A percentile compares a stretch with the other conserved stretches of the same genome.
Conservation (phyloP, 2,797 vertebrate genomes). For the Balearica regulorum region DNA sequence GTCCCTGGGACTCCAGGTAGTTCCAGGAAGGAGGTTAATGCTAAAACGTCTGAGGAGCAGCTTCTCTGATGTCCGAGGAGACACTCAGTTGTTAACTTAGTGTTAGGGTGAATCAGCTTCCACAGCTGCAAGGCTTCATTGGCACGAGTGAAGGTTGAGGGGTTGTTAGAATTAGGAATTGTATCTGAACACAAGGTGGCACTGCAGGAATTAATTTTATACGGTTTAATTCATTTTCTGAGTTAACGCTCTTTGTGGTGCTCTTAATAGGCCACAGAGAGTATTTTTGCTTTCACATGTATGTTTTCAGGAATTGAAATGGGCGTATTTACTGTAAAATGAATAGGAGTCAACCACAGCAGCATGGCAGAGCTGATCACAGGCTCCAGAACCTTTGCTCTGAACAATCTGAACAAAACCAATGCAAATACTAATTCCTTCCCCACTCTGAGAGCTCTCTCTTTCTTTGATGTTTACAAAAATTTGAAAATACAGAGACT, state of each 20-base stretch:
- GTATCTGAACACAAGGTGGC: slow-evolving; percentile 62
- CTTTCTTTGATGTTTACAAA: background rate
- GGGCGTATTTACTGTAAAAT: background rate
- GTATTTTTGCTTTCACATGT: background rate
- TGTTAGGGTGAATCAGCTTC: background rate
- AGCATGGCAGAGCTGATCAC: background rate
- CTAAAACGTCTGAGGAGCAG: background rate
- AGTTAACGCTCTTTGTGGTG: background rate
- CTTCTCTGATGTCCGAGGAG: background rate
- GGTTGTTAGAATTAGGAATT: background rate
- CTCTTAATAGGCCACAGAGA: background rate
- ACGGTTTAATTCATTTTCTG: background rate
- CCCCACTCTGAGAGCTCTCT: background rate
- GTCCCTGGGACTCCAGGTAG: background rate
- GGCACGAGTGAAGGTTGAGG: background rate
- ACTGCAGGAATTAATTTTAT: slow-evolving; percentile 20
- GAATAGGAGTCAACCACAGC: background rate
- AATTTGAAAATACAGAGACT: background rate
- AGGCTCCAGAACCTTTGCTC: background rate
- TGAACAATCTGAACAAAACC: background rate
- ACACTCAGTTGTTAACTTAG: background rate
- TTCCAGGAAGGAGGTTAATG: background rate
- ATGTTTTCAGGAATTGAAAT: background rate
- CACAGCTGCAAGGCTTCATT: background rate
- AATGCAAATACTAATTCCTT: background rate